Base-by-base conservation (phyloP, 2,113 vertebrate genomes). In the Myrmophylax atrothorax region DNA sequence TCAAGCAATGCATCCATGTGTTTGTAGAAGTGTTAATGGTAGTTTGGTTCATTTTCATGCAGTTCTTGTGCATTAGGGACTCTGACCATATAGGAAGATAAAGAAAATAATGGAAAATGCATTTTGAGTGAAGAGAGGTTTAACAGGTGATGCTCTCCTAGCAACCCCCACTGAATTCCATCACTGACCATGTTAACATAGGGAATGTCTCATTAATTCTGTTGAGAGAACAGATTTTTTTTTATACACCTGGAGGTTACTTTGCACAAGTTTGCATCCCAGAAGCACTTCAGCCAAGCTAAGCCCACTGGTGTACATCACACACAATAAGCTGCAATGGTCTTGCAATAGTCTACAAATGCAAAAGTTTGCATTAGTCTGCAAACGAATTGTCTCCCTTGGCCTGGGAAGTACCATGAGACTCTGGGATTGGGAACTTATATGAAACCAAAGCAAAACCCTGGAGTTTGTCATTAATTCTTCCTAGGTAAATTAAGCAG, bases 401-500 rank as follows among this genome's bases (percentile, higher is more conserved):
- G 37, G 29, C 33, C 79, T 78, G 64, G 44, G 37, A 68, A 88
- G 44, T 78, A 38, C 18, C 20, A 22, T 12, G 62, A 84, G 74
- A 37, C 44, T 60, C 38, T 75, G 38, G 58, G 38, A 56, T n/a
- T 40, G 15, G n/a, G 33, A 69, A 55, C 37, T 85, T 90, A 17
- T 28, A 72, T 31, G 42, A 86, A 95, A 87, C 49, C 31, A 85
- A 18, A 86, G 55, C 58, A 89, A 50, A 89, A 84, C 44, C 31
- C 64, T 75, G 53, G 28, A 90, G 83, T 46, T 93, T 0, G 56
- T 73, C 84, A 78, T 95, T 94, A 95, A 86, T 94, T 93, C 69
- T 90, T 75, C n/a, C 62, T 84, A 84, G 80, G 73, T 69, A 97
- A 95, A 91, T 97, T 91, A 95, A 28, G 72, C 55, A 16, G 49